A percentile compares a stretch with the other conserved stretches of the same genome.
Conservation (phyloP, 2,797 vertebrate species). For the Sphenodon punctatus region DNA sequence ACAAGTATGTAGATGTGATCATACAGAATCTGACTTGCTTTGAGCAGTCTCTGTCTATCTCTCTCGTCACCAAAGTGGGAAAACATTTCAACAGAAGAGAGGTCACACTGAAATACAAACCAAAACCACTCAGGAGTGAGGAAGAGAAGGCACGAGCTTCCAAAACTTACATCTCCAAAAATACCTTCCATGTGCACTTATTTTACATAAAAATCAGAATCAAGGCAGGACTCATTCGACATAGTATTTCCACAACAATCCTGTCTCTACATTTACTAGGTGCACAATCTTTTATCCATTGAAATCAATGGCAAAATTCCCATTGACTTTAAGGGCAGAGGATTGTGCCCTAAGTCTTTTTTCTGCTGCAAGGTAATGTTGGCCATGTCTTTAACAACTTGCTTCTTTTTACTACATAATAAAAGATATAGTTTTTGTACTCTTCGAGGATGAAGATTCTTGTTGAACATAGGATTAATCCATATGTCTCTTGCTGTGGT, state of each 20-base stretch:
- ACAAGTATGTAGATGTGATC: constrained; percentile 30
- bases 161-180: background rate
- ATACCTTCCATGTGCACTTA: background rate
- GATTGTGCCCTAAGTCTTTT: too few relatives aligned
- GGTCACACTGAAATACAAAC: constrained; percentile 52
- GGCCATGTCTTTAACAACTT: too few relatives aligned
- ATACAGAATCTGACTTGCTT: constrained; percentile 43
- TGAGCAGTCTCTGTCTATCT: constrained; percentile 41
- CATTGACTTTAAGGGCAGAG: too few relatives aligned
- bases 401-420: too few relatives aligned
- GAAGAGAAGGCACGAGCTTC: background rate
- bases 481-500: too few relatives aligned
- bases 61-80: constrained; percentile 10
- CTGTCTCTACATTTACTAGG: background rate
- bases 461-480: too few relatives aligned
- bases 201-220: background rate
- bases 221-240: background rate
- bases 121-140: background rate
- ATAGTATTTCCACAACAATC: background rate
- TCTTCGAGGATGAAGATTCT: too few relatives aligned
- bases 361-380: too few relatives aligned
- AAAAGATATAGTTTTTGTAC: too few relatives aligned
- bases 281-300: too few relatives aligned
- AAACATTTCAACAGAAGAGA: constrained; percentile 39
- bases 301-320: too few relatives aligned